These are phyloP conservation scores for Trichonephila inaurata DNA, from an alignment of 1,140 invertebrate species.

Conservation along the genomic window DNA sequence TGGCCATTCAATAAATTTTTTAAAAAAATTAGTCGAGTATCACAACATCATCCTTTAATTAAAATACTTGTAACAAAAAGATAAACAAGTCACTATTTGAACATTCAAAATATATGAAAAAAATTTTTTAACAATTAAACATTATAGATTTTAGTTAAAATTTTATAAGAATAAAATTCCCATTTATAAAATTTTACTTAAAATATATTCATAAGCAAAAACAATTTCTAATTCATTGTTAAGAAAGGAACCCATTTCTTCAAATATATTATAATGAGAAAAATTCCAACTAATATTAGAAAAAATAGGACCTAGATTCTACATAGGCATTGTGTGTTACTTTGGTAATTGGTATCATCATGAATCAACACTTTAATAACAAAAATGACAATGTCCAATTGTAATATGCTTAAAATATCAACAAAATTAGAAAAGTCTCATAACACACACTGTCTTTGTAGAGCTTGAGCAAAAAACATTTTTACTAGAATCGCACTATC, in stretches of 20 bases:
- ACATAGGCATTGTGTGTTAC: conserved; percentile 61
- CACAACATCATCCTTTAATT: conserved; percentile 25
- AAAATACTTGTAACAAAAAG: neutral
- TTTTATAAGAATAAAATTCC: conserved; percentile 39
- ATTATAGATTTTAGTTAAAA: neutral
- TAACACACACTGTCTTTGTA: conserved; percentile 64
- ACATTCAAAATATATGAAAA: conserved; percentile 1
- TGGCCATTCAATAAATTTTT: conserved; percentile 52
- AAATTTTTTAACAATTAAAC: neutral
- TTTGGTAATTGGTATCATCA: too few relatives aligned
- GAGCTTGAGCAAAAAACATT: conserved; percentile 68
- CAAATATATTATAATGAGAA: neutral
- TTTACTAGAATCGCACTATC: conserved; percentile 47
- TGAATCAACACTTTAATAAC: neutral
- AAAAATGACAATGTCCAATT: neutral
- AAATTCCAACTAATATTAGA: conserved; percentile 30
- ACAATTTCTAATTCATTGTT: neutral
- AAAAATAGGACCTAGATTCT: conserved; percentile 65
- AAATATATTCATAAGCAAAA: conserved; percentile 13
- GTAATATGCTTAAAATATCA: neutral
- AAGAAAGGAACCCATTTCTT: conserved; percentile 45
- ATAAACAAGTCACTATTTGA: neutral
- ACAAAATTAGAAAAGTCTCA: neutral
- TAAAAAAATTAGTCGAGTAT: conserved; percentile 18
- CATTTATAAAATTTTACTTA: neutral